Percentiles rank a stretch among this genome's conserved stretches.
Conservation (phyloP, 2,888 invertebrate genomes). For the Agonopterix arenella region DNA sequence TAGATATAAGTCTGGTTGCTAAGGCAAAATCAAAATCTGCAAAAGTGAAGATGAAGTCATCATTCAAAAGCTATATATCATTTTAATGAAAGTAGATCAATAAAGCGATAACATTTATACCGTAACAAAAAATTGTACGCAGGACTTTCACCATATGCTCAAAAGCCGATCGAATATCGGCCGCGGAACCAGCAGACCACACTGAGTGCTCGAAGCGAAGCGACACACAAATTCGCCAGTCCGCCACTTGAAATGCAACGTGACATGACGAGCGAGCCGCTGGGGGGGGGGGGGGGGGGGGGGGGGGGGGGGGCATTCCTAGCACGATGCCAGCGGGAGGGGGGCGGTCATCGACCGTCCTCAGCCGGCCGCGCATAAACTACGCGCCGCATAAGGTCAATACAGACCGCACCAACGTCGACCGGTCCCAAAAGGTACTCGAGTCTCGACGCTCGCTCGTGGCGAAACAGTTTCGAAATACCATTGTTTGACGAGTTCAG, state of each 20-base stretch:
- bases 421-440: conserved; percentile 19
- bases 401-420: conserved; percentile 22
- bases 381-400: conserved; percentile 74
- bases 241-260: conserved; percentile 65
- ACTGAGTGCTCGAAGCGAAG: conserved; percentile 26
- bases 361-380: conserved; percentile 66
- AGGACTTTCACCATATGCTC: conserved; percentile 40
- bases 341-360: conserved; percentile 73
- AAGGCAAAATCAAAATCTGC: no score
- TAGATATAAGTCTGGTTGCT: no score
- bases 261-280: conserved; percentile 48
- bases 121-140: conserved; percentile 1
- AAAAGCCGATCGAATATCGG: conserved; percentile 19
- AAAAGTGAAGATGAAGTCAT: not conserved
- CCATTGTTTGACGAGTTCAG: conserved; percentile 45
- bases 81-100: conserved; percentile 19
- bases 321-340: conserved; percentile 36
- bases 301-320: conserved; percentile 56
- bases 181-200: conserved; percentile 19
- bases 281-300: conserved; percentile 33
- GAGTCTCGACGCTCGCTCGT: conserved; percentile 10
- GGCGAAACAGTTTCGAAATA: conserved; percentile 46
- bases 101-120: conserved; percentile 3
- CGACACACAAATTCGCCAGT: conserved; percentile 65
- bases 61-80: conserved; percentile 21